phyloP scores from a whole-genome alignment of 1,140 invertebrate genomes.

The Papilio aristodemus region DNA sequence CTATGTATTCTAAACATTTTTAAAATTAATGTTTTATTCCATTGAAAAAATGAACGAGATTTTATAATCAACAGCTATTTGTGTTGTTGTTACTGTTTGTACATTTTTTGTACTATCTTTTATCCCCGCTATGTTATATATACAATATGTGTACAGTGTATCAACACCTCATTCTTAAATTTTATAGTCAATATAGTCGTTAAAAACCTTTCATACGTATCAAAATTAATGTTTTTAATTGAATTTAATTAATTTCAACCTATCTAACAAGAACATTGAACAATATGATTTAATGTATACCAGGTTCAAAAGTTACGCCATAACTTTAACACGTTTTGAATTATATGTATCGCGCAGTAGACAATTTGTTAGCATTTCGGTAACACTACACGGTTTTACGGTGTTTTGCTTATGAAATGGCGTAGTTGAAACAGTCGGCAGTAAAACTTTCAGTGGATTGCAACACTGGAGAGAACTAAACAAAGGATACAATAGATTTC shows the following conservation, averaged over 20 bases:
- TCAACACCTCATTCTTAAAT: too few relatives aligned
- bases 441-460: constrained; percentile 70
- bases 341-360: constrained; percentile 40
- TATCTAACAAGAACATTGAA: not conserved
- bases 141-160: too few relatives aligned
- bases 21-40: not conserved
- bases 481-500: constrained; percentile 55
- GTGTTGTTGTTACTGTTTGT: too few relatives aligned
- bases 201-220: too few relatives aligned
- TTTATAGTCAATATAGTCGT: too few relatives aligned
- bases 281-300: not conserved
- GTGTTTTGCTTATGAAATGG: constrained; percentile 58
- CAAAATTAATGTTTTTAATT: too few relatives aligned
- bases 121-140: too few relatives aligned
- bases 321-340: constrained; percentile 36
- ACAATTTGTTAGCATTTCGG: constrained; percentile 55
- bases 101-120: too few relatives aligned
- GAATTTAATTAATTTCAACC: too few relatives aligned
- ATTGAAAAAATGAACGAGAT: not conserved
- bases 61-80: too few relatives aligned
- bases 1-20: constrained; percentile 2
- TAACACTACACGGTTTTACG: constrained; percentile 51
- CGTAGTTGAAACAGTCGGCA: constrained; percentile 49
- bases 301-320: constrained; percentile 16
- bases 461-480: constrained; percentile 65